phyloP scores from a whole-genome alignment of 1,140 invertebrate species.

The Trachymyrmex septentrionalis region DNA sequence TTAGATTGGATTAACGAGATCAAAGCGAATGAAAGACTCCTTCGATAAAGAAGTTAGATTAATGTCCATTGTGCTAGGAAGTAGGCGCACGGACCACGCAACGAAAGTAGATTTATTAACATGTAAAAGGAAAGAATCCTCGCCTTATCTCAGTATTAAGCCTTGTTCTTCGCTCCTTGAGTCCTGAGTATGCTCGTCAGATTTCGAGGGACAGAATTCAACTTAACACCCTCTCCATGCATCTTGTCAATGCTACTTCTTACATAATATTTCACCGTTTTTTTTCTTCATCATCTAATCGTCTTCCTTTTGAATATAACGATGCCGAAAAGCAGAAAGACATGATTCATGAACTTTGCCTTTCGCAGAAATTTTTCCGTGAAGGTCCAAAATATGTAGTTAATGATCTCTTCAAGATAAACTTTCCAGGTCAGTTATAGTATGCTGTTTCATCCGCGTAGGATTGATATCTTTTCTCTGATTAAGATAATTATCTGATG shows the following conservation, averaged over 20 bases:
- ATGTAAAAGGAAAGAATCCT: constrained; percentile 76
- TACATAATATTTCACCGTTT: constrained; percentile 25
- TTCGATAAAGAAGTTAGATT: constrained; percentile 35
- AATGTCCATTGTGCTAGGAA: constrained; percentile 40
- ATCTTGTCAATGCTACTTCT: constrained; percentile 1
- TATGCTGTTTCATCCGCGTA: neutral
- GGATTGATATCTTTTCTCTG: neutral
- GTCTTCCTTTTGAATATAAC: neutral
- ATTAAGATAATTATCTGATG: neutral
- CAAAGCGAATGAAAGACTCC: constrained; percentile 4
- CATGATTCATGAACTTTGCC: no score
- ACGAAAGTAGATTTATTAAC: constrained; percentile 80
- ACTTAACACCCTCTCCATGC: neutral
- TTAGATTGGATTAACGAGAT: constrained; percentile 47
- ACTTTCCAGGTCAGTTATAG: neutral
- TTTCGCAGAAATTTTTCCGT: neutral
- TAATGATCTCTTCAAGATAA: neutral
- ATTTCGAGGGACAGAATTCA: constrained; percentile 36
- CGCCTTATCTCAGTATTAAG: constrained; percentile 73
- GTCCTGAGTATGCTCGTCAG: neutral
- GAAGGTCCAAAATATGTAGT: neutral
- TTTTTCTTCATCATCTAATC: neutral
- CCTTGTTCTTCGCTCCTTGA: constrained; percentile 5
- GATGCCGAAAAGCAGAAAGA: neutral
- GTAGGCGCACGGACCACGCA: constrained; percentile 42